Conservation (phyloP, 2,797 vertebrate species). For the Adrianichthys oophorus region DNA sequence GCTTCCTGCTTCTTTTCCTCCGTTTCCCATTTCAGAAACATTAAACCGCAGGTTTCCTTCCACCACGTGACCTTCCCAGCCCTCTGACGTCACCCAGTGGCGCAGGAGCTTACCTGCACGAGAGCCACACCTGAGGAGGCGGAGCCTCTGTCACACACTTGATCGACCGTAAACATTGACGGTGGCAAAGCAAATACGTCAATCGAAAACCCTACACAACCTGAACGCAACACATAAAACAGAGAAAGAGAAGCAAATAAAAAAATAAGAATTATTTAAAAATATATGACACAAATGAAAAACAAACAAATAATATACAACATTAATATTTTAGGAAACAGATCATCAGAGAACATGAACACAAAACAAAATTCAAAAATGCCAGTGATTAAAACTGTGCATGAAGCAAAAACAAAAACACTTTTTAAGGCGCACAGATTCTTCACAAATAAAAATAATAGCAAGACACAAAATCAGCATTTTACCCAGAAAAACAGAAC, state of each 20-base stretch:
- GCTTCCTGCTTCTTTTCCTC: conserved; percentile 1
- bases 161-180: not conserved
- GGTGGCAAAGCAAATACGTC: not conserved
- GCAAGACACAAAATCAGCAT: no score
- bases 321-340: not conserved
- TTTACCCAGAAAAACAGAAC: no score
- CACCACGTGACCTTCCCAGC: conserved; percentile 60
- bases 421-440: no score
- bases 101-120: conserved; percentile 22
- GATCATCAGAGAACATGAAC: no score
- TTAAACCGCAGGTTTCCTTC: conserved; percentile 34
- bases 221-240: not conserved
- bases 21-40: conserved; percentile 34
- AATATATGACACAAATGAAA: no score
- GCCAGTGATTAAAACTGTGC: no score
- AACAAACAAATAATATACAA: no score
- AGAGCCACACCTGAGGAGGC: conserved; percentile 18
- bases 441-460: no score
- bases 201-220: not conserved
- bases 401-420: conserved; percentile 11
- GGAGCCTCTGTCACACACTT: not conserved
- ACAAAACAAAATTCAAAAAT: no score
- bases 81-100: conserved; percentile 48
- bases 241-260: not conserved
- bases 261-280: not conserved